Evolutionary conservation across 2,888 invertebrate genomes (phyloP).

Genomic region (Phymatocera aterrima): DNA sequence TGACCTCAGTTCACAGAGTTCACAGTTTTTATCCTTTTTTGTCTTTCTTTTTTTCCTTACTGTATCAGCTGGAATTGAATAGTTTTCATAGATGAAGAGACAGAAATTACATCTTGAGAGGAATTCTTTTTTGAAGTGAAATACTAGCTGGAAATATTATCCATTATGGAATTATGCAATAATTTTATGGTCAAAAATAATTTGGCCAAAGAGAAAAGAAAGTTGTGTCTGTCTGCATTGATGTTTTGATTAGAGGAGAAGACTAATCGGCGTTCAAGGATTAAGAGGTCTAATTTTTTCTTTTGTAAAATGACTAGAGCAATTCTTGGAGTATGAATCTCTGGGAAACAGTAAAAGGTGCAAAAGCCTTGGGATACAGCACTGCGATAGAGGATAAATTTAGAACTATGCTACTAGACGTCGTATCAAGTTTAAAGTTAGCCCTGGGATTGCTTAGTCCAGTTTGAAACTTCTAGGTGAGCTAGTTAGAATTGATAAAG

Average conservation of each 20-base stretch:
- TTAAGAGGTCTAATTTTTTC: too few species aligned
- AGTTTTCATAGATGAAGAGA: too few species aligned
- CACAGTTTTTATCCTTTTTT: background rate
- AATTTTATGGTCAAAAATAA: background rate
- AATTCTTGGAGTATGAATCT: background rate
- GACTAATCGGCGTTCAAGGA: too few species aligned
- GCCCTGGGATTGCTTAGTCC: slow-evolving; percentile 69
- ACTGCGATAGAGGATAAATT: slow-evolving; percentile 68
- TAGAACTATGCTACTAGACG: slow-evolving; percentile 69
- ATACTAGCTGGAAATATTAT: too few species aligned
- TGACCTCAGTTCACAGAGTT: slow-evolving; percentile 55
- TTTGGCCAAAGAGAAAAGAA: too few species aligned
- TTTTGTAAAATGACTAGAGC: slow-evolving; percentile 12
- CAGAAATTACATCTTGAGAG: too few species aligned
- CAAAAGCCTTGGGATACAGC: slow-evolving; percentile 54
- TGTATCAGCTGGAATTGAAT: background rate
- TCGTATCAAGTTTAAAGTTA: slow-evolving; percentile 72
- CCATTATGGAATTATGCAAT: too few species aligned
- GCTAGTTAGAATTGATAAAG: slow-evolving; percentile 47
- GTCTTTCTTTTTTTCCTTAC: background rate
- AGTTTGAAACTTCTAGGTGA: slow-evolving; percentile 57
- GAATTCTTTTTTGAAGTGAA: too few species aligned
- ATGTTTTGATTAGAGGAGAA: too few species aligned
- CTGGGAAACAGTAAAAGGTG: slow-evolving; percentile 21
- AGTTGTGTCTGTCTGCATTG: too few species aligned